These are phyloP conservation scores for Tragulus kanchil DNA, from an alignment of 2,113 vertebrate genomes.

Conservation along the genomic window DNA sequence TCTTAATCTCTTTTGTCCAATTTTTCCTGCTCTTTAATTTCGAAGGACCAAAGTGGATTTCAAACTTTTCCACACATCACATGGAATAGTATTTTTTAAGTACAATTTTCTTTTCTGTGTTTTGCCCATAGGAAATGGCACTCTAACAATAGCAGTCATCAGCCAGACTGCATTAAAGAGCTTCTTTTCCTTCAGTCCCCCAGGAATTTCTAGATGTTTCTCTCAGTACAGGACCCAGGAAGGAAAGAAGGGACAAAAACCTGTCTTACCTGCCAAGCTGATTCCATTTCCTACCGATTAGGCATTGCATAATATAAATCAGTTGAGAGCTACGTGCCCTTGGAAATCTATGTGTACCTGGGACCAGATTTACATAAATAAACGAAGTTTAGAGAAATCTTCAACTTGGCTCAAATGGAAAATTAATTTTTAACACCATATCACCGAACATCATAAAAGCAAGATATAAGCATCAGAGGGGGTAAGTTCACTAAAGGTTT, in stretches of 20 bases:
- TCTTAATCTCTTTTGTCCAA: conserved; percentile 65
- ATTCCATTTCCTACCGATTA: background rate
- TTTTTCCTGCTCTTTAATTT: conserved; percentile 80
- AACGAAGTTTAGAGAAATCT: background rate
- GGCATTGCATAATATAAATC: background rate
- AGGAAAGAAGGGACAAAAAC: conserved; percentile 3
- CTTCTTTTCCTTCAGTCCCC: background rate
- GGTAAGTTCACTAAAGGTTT: background rate
- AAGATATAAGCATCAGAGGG: background rate
- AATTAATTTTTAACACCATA: background rate
- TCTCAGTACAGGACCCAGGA: background rate
- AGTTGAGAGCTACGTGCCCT: background rate
- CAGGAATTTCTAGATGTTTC: conserved; percentile 19
- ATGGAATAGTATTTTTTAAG: conserved; percentile 50
- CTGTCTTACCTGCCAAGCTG: background rate
- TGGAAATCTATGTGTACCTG: background rate
- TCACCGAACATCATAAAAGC: background rate
- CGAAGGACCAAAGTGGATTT: conserved; percentile 50
- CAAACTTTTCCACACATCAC: conserved; percentile 45
- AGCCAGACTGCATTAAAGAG: background rate
- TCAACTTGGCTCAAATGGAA: background rate
- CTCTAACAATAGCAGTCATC: background rate
- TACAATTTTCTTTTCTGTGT: conserved; percentile 47
- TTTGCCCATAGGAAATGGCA: background rate
- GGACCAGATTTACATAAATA: background rate